A percentile compares a stretch with the other conserved stretches of the same genome.
Evolutionary conservation across 64 coral and sea anemone species (phyloP).

Genomic region (Anthopleura sola): DNA sequence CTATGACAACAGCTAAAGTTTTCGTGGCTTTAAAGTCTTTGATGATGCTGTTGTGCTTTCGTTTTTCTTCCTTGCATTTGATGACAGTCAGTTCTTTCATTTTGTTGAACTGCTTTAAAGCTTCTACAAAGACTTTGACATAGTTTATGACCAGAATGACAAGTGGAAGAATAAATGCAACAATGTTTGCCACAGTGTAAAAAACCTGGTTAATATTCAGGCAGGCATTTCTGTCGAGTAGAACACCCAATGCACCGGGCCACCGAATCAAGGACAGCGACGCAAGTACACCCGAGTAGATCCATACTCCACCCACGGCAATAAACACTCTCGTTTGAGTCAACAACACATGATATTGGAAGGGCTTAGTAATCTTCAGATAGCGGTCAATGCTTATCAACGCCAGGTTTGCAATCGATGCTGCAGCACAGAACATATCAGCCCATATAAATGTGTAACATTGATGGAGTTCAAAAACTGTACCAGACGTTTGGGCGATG

Average conservation of each 20-base stretch:
- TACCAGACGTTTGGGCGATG: slow-evolving; percentile 36
- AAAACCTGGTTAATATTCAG: slow-evolving; percentile 57
- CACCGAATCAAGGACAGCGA: slow-evolving; percentile 58
- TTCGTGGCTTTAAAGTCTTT: slow-evolving; percentile 89
- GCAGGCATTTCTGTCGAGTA: neutral
- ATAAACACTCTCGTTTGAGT: slow-evolving; percentile 54
- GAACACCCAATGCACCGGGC: slow-evolving; percentile 11
- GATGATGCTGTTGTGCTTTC: slow-evolving; percentile 38
- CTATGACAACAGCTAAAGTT: slow-evolving; percentile 69
- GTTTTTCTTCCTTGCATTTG: slow-evolving; percentile 64
- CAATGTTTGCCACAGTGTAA: slow-evolving; percentile 71
- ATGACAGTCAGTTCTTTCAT: slow-evolving; percentile 48
- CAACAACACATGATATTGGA: slow-evolving; percentile 74
- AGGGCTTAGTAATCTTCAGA: slow-evolving; percentile 91
- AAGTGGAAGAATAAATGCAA: slow-evolving; percentile 63
- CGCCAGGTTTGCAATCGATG: slow-evolving; percentile 79
- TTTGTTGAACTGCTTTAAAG: slow-evolving; percentile 87
- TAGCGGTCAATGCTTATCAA: slow-evolving; percentile 80
- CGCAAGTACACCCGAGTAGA: slow-evolving; percentile 54
- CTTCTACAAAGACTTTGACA: slow-evolving; percentile 49
- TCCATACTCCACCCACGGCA: slow-evolving; percentile 67
- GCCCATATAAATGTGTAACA: slow-evolving; percentile 73
- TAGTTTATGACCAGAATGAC: slow-evolving; percentile 63
- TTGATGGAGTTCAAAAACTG: slow-evolving; percentile 9
- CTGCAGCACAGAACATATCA: slow-evolving; percentile 71